Conservation (phyloP, 2,888 invertebrate species). For the Caenorhabditis becei region DNA sequence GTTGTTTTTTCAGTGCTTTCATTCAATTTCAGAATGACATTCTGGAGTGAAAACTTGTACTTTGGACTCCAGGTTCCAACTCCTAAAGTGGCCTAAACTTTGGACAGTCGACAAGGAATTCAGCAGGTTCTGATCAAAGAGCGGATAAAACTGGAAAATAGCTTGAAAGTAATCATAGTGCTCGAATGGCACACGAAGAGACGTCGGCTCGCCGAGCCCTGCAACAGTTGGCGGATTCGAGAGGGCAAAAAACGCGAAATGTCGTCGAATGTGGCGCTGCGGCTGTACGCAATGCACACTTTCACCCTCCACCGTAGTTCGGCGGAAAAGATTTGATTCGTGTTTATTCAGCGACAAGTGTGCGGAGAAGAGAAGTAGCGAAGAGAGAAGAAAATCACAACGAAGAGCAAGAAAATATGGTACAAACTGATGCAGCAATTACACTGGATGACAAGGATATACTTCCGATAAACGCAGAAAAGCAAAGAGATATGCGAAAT, state of each 20-base stretch:
- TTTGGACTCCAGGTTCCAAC: conserved; percentile 6
- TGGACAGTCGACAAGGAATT: neutral
- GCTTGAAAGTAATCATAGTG: conserved; percentile 31
- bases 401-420: conserved; percentile 39
- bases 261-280: conserved; percentile 43
- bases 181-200: conserved; percentile 39
- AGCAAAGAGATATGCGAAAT: conserved; percentile 23
- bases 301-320: conserved; percentile 47
- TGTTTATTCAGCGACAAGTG: conserved; percentile 41
- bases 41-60: conserved; percentile 10
- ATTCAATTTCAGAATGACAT: neutral
- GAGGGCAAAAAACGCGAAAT: conserved; percentile 39
- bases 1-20: neutral
- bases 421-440: conserved; percentile 27
- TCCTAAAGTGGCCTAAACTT: neutral
- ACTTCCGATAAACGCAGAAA: neutral
- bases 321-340: neutral
- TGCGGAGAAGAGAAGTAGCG: conserved; percentile 5
- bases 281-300: conserved; percentile 63
- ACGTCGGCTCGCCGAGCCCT: conserved; percentile 40
- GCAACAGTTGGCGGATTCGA: conserved; percentile 53
- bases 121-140: neutral
- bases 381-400: conserved; percentile 31
- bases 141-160: conserved; percentile 31
- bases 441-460: conserved; percentile 20